A percentile compares a stretch with the other conserved stretches of the same genome.
phyloP scores from a whole-genome alignment of 2,888 invertebrate genomes.

The Campaea margaritaria region DNA sequence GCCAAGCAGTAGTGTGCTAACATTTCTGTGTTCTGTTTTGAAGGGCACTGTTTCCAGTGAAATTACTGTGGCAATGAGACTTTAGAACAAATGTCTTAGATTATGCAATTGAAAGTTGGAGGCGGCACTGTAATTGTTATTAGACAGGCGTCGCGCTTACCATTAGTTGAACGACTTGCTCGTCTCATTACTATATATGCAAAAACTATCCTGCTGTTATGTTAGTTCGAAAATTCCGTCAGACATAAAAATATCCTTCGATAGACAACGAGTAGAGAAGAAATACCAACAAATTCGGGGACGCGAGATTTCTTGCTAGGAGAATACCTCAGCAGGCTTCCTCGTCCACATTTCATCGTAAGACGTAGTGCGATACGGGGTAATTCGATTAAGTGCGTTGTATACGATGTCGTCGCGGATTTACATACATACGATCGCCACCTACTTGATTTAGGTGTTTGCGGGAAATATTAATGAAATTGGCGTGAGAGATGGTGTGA shows the following conservation, averaged over 20 bases:
- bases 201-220: no score
- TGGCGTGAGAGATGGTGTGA: constrained; percentile 19
- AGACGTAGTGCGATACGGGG: constrained; percentile 43
- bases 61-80: no score
- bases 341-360: constrained; percentile 29
- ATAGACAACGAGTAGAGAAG: background rate
- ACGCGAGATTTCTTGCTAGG: constrained; percentile 11
- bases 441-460: constrained; percentile 44
- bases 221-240: no score
- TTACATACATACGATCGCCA: constrained; percentile 52
- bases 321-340: constrained; percentile 34
- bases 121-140: no score
- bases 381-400: constrained; percentile 53
- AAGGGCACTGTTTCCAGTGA: no score
- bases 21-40: no score
- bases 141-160: no score
- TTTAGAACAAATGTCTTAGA: no score
- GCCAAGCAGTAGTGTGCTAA: no score
- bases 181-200: no score
- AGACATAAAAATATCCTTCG: background rate
- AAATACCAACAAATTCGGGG: background rate
- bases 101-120: no score
- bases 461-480: constrained; percentile 31
- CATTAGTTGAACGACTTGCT: no score
- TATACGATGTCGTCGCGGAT: constrained; percentile 44